phyloP scores from a whole-genome alignment of 2,888 invertebrate species.

The Coleophora deauratella region DNA sequence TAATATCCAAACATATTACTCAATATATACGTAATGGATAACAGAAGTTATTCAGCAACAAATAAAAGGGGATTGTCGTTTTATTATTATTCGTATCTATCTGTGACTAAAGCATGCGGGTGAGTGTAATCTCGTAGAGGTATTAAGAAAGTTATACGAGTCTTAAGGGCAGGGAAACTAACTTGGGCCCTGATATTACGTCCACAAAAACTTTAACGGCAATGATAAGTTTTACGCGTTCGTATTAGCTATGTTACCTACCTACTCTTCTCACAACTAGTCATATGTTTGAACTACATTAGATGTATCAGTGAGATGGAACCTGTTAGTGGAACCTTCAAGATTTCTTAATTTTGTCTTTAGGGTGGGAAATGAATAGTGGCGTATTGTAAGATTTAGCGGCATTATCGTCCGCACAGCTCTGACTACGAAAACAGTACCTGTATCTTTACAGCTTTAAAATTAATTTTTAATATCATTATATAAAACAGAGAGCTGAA shows the following conservation, averaged over 20 bases:
- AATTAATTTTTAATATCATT: too few relatives aligned
- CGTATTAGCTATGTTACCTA: slow-evolving; percentile 3
- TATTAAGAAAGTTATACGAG: slow-evolving; percentile 69
- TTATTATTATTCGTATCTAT: slow-evolving; percentile 60
- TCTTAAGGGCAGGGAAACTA: slow-evolving; percentile 51
- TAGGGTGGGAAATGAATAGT: too few relatives aligned
- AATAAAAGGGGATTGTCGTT: slow-evolving; percentile 60
- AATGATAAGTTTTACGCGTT: slow-evolving; percentile 48
- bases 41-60: slow-evolving; percentile 53
- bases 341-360: too few relatives aligned
- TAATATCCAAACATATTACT: slow-evolving; percentile 55
- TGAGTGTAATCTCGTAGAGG: slow-evolving; percentile 57
- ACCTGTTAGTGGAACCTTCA: too few relatives aligned
- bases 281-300: too few relatives aligned
- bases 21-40: slow-evolving; percentile 26
- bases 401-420: too few relatives aligned
- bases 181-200: slow-evolving; percentile 57
- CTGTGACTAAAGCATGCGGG: slow-evolving; percentile 39
- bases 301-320: too few relatives aligned
- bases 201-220: slow-evolving; percentile 50
- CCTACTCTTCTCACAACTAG: not conserved
- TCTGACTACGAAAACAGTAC: too few relatives aligned
- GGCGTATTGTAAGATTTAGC: too few relatives aligned
- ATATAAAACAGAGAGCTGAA: too few relatives aligned
- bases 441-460: too few relatives aligned